These are phyloP conservation scores for Stenodera caucasica DNA, from an alignment of 2,888 invertebrate genomes.

Conservation along the genomic window DNA sequence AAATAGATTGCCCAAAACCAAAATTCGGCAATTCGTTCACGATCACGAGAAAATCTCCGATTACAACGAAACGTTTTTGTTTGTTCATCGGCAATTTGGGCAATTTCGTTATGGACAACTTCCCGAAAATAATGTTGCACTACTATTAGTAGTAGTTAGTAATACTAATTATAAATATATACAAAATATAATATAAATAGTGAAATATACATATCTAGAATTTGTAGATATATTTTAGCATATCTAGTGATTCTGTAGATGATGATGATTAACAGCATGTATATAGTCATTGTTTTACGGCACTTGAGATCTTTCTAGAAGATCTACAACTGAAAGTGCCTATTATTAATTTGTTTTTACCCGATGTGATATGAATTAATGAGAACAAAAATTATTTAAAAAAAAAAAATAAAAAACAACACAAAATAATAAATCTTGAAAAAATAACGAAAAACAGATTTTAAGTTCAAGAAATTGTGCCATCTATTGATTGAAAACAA, in stretches of 20 bases:
- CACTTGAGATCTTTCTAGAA: constrained; percentile 43
- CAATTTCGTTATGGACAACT: no score
- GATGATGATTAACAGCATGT: constrained; percentile 32
- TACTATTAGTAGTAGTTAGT: constrained; percentile 14
- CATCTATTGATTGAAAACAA: background rate
- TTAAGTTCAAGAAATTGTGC: no score
- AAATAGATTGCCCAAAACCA: no score
- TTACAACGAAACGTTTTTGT: no score
- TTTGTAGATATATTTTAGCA: constrained; percentile 44
- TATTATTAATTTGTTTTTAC: constrained; percentile 52
- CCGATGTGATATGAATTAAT: constrained; percentile 48
- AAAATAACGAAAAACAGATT: no score
- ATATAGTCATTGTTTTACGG: constrained; percentile 47
- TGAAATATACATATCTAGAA: constrained; percentile 51
- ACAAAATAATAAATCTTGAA: no score
- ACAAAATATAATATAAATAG: constrained; percentile 35
- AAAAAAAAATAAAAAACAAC: background rate
- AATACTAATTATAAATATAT: background rate
- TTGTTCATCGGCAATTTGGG: no score
- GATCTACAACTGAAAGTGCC: constrained; percentile 51
- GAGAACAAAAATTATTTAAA: constrained; percentile 10
- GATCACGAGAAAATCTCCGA: no score
- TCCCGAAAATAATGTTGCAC: constrained; percentile 50
- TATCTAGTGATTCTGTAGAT: constrained; percentile 39
- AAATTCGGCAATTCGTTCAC: no score